Conservation (phyloP, 2,797 vertebrate species). For the Brotula barbata region DNA sequence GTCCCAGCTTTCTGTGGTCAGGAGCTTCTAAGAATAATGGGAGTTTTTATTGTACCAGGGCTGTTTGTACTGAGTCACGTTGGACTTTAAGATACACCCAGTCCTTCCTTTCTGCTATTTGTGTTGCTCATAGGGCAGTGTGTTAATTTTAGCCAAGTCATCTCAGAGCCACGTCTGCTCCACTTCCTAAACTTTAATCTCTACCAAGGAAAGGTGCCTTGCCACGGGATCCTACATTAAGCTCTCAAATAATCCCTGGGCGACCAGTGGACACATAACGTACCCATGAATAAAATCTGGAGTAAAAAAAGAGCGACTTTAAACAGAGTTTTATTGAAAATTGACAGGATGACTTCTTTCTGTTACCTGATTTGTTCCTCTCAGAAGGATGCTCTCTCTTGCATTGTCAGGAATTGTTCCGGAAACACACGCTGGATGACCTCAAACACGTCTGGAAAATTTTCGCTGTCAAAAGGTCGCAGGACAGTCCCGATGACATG, state of each 20-base stretch:
- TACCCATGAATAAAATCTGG: background rate
- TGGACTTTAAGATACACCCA: slow-evolving; percentile 43
- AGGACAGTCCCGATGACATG: slow-evolving; percentile 19
- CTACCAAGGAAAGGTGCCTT: slow-evolving; percentile 61
- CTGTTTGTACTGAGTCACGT: slow-evolving; percentile 33
- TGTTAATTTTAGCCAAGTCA: slow-evolving; percentile 81
- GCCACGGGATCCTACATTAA: slow-evolving; percentile 15
- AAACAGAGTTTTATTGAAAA: slow-evolving; percentile 5
- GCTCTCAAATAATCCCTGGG: background rate
- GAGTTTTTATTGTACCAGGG: slow-evolving; percentile 1
- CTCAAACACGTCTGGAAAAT: background rate
- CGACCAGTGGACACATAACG: background rate
- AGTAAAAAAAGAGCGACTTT: background rate
- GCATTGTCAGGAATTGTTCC: background rate
- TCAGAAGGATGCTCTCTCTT: background rate
- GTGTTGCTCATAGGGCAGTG: slow-evolving; percentile 66
- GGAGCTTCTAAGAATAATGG: background rate
- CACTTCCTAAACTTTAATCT: slow-evolving; percentile 78
- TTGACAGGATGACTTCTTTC: background rate
- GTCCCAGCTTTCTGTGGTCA: background rate
- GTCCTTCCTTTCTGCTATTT: slow-evolving; percentile 72
- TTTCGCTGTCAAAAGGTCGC: slow-evolving; percentile 6
- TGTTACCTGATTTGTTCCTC: slow-evolving; percentile 32
- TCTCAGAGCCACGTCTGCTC: slow-evolving; percentile 73
- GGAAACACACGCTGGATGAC: background rate